Percentiles rank a stretch among this genome's conserved stretches.
These are phyloP conservation scores for Perognathus longimembris DNA, from an alignment of 2,113 vertebrate genomes.

Conservation along the genomic window DNA sequence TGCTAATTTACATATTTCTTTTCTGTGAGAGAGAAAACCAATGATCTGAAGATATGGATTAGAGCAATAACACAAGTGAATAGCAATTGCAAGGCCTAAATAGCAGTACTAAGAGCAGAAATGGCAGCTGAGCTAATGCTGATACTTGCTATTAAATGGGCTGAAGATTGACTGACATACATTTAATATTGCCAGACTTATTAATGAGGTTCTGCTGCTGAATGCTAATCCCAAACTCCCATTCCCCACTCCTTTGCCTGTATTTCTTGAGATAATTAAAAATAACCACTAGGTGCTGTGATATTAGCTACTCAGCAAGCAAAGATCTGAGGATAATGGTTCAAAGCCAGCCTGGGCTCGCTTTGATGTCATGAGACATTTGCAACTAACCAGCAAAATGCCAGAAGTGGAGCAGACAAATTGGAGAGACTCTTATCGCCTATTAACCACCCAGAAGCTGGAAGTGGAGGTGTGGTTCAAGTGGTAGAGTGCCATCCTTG, in stretches of 20 bases:
- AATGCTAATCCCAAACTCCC: conserved; percentile 63
- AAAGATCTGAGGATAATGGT: too few species aligned
- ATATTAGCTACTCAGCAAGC: too few species aligned
- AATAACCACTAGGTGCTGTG: conserved; percentile 68
- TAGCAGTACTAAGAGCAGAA: conserved; percentile 32
- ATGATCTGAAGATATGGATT: conserved; percentile 35
- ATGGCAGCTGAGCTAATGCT: conserved; percentile 58
- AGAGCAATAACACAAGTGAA: not conserved
- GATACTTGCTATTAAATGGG: conserved; percentile 53
- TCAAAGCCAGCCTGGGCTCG: too few species aligned
- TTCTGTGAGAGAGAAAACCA: conserved; percentile 71
- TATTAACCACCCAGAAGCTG: too few species aligned
- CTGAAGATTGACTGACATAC: conserved; percentile 57
- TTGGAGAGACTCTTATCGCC: too few species aligned
- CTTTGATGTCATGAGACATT: too few species aligned
- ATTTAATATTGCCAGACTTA: conserved; percentile 59
- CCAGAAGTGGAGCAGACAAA: too few species aligned
- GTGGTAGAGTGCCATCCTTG: too few species aligned
- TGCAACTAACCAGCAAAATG: too few species aligned
- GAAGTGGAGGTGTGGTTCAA: too few species aligned
- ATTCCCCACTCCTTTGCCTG: not conserved
- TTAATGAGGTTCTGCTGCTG: conserved; percentile 74
- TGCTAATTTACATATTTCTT: conserved; percentile 33
- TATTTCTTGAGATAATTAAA: conserved; percentile 78
- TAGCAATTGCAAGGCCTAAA: conserved; percentile 53